phyloP scores from a whole-genome alignment of 2,888 invertebrate genomes.

The Zele albiditarsus region DNA sequence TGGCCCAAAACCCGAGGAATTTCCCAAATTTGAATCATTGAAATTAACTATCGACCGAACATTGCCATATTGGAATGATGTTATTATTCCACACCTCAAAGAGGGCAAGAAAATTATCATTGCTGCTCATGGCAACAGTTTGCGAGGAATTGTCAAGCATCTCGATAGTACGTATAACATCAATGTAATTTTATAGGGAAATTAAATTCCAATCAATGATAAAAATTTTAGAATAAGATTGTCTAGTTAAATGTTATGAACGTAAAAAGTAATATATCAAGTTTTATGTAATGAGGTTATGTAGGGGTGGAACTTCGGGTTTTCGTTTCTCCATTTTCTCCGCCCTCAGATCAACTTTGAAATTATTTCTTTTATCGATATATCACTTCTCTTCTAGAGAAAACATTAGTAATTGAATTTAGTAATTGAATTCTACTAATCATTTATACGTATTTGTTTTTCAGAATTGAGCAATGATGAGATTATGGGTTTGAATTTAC shows the following conservation, averaged over 20 bases:
- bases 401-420: too few relatives aligned
- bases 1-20: slow-evolving; percentile 82
- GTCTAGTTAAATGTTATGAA: too few relatives aligned
- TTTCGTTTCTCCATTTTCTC: too few relatives aligned
- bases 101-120: slow-evolving; percentile 86
- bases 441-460: slow-evolving; percentile 44
- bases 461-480: slow-evolving; percentile 75
- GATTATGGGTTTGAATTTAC: slow-evolving; percentile 78
- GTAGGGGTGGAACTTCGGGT: too few relatives aligned
- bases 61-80: slow-evolving; percentile 89
- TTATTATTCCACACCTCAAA: slow-evolving; percentile 87
- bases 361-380: too few relatives aligned
- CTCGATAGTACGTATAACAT: slow-evolving; percentile 80
- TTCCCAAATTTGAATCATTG: slow-evolving; percentile 88
- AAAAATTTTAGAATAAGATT: too few relatives aligned
- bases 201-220: too few relatives aligned
- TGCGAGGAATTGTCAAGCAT: slow-evolving; percentile 89
- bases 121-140: slow-evolving; percentile 90
- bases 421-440: neutral
- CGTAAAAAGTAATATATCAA: too few relatives aligned
- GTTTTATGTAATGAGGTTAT: too few relatives aligned
- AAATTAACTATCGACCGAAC: slow-evolving; percentile 88
- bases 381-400: too few relatives aligned
- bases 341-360: too few relatives aligned
- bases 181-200: slow-evolving; percentile 7